Evolutionary conservation across 64 coral and sea anemone species (phyloP).

Genomic region (Montipora cactus): DNA sequence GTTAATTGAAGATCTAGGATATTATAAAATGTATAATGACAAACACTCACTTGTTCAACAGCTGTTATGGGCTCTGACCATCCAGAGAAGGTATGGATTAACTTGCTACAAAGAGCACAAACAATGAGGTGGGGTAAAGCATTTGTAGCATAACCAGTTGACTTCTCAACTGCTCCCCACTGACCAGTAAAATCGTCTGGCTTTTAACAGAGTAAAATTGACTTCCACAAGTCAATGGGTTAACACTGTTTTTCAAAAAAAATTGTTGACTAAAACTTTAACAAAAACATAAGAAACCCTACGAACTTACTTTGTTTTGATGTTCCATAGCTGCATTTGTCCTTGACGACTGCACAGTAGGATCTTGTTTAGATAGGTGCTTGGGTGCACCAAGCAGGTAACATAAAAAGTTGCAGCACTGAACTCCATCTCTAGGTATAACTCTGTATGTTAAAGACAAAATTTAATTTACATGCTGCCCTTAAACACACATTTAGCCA

Average conservation of each 20-base stretch:
- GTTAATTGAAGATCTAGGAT: too few species aligned
- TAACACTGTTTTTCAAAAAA: too few species aligned
- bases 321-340: conserved; percentile 96
- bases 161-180: too few species aligned
- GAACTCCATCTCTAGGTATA: conserved; percentile 92
- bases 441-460: conserved; percentile 68
- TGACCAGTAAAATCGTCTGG: too few species aligned
- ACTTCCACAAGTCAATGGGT: too few species aligned
- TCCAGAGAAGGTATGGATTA: conserved; percentile 90
- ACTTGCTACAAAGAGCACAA: conserved; percentile 68
- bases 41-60: conserved; percentile 81
- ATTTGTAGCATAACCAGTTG: too few species aligned
- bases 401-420: conserved; percentile 75
- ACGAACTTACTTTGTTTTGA: conserved; percentile 92
- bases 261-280: too few species aligned
- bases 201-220: too few species aligned
- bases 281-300: too few species aligned
- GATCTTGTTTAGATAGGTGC: conserved; percentile 96
- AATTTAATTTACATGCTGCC: neutral
- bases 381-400: conserved; percentile 93
- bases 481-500: too few species aligned
- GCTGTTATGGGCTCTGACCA: conserved; percentile 87
- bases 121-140: neutral
- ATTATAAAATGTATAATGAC: neutral
- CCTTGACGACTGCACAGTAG: conserved; percentile 93